These are phyloP conservation scores for Andrena marginata DNA, from an alignment of 2,888 invertebrate species.

Conservation along the genomic window DNA sequence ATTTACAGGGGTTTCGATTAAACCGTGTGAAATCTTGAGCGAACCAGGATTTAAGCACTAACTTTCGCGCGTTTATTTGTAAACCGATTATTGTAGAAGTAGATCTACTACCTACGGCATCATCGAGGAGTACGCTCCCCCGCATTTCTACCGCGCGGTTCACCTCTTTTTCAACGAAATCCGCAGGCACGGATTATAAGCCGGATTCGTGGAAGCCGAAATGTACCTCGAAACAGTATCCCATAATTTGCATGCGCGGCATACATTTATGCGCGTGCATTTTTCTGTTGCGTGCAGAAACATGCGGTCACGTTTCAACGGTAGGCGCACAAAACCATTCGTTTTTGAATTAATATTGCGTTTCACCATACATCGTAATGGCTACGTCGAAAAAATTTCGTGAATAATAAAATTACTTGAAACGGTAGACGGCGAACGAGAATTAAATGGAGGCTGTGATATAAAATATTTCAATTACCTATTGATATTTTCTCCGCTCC, in stretches of 20 bases:
- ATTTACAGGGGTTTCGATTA: not conserved
- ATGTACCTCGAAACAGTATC: conserved; percentile 29
- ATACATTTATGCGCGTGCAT: conserved; percentile 45
- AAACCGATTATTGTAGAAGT: not conserved
- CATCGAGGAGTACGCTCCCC: not conserved
- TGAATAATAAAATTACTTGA: not conserved
- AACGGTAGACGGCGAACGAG: not conserved
- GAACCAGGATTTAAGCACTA: not conserved
- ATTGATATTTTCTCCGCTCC: not conserved
- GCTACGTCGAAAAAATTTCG: not conserved
- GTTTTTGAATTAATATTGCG: not conserved
- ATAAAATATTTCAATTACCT: not conserved
- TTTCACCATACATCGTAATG: not conserved
- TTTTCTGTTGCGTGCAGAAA: not conserved
- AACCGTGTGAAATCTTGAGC: not conserved
- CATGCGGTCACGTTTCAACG: not conserved
- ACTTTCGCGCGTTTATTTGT: not conserved
- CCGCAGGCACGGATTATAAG: not conserved
- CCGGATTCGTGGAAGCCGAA: conserved; percentile 11
- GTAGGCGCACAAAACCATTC: not conserved
- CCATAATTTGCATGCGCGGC: conserved; percentile 21
- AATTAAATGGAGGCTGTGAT: not conserved
- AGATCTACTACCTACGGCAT: not conserved
- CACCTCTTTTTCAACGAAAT: not conserved
- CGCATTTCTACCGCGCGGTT: not conserved